phyloP scores from a whole-genome alignment of 2,888 invertebrate genomes.

The Coenonympha arcania region DNA sequence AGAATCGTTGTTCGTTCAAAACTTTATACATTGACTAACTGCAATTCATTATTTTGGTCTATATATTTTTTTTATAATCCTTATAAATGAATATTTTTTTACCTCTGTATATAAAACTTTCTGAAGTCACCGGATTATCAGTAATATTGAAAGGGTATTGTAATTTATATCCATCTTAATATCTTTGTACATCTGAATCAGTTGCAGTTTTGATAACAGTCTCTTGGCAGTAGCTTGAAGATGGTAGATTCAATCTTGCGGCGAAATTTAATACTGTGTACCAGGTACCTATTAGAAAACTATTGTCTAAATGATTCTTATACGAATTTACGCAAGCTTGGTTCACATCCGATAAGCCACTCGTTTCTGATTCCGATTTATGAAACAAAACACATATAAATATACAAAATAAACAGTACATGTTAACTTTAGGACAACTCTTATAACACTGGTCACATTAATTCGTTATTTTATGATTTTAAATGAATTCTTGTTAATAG shows the following conservation, averaged over 20 bases:
- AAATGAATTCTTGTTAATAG: not conserved
- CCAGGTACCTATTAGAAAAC: constrained; percentile 9
- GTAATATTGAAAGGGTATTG: not conserved
- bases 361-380: not conserved
- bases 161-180: not conserved
- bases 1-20: no score
- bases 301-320: not conserved
- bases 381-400: not conserved
- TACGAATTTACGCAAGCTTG: not conserved
- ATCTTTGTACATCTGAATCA: not conserved
- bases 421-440: not conserved
- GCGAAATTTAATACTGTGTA: not conserved
- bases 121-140: not conserved
- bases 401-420: not conserved
- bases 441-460: not conserved
- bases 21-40: no score
- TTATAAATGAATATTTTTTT: no score
- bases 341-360: not conserved
- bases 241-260: not conserved
- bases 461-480: not conserved
- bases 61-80: no score
- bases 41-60: no score
- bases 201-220: constrained; percentile 1
- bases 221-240: not conserved
- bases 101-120: not conserved